Base-by-base conservation (phyloP, 2,888 invertebrate species). In the Caenorhabditis sp. region DNA sequence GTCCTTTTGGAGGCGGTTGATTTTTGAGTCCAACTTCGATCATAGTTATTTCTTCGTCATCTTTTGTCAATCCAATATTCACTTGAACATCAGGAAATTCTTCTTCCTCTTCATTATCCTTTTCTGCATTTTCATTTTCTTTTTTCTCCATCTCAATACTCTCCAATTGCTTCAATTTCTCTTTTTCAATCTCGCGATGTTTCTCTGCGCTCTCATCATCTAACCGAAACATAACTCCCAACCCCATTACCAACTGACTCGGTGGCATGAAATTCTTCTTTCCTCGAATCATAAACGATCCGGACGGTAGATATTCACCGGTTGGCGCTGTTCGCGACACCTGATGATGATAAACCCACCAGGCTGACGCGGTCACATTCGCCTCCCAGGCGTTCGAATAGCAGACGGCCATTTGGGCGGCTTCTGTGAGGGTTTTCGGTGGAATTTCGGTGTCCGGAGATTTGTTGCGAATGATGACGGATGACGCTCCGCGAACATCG, bases 371-470 rank as follows among this genome's bases (percentile, higher is more conserved):
- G 36, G 96, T 91, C 5, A 99, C 94, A 89, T 96, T 97, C 0
- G 96, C 95, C 82, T 97, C 96, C 99, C 99, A 99, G 0, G 97
- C 97, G 83, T 94, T 94, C 89, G 97, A 97, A 90, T 95, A 95
- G 62, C 94, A 94, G 49, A 97, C 93, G 1, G 97, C 97, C 92
- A 97, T 95, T 10, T 82, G 82, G 14, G 77, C 97, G 14, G 97
- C 97, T 90, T 99, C 99, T 75, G 93, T 92, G 53, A 99, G 90
- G 0, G 97, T 96, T 89, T 94, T 93, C 0, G 97, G 97, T n/a
- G 97, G 95, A 24, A 96, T 91, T 0, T 81, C 80, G 5, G 55
- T 66, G 10, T 64, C 64, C 1, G 65, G 71, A 14, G 69, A 55
- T n/a, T 71, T 69, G 55, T 78, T 80, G 43, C 76, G 76, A 12